Evolutionary conservation across 2,888 invertebrate genomes (phyloP).

Genomic region (Agrochola circellaris): DNA sequence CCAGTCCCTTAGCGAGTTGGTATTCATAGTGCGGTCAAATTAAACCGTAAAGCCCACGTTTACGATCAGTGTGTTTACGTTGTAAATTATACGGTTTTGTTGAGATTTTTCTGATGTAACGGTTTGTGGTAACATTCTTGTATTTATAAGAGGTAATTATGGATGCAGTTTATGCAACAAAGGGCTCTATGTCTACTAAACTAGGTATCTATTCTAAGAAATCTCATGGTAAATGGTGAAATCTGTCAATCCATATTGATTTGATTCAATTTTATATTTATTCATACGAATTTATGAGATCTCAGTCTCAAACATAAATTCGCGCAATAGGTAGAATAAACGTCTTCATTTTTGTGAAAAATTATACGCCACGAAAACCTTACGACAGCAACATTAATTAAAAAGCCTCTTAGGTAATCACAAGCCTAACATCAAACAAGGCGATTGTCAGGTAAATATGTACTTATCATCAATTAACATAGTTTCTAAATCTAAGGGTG

Average conservation of each 20-base stretch:
- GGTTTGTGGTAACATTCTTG: conserved; percentile 57
- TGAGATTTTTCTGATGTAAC: conserved; percentile 54
- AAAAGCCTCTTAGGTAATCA: conserved; percentile 7
- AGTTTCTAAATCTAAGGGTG: conserved; percentile 44
- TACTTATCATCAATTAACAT: conserved; percentile 40
- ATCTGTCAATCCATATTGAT: too few relatives aligned
- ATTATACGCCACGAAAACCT: neutral
- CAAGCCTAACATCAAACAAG: conserved; percentile 15
- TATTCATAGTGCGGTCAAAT: conserved; percentile 54
- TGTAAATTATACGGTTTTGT: conserved; percentile 60
- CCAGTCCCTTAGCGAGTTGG: conserved; percentile 38
- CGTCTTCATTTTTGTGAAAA: neutral
- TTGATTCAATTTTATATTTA: too few relatives aligned
- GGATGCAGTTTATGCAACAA: conserved; percentile 22
- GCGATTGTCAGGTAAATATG: conserved; percentile 14
- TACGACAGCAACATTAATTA: neutral
- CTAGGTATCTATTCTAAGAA: neutral
- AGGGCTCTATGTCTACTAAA: neutral
- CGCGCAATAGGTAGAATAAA: neutral
- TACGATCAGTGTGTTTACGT: conserved; percentile 60
- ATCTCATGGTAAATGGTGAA: neutral
- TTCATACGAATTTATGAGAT: neutral
- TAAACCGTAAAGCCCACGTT: conserved; percentile 54
- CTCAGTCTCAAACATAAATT: neutral
- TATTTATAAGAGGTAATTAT: conserved; percentile 18